phyloP scores from a whole-genome alignment of 2,797 vertebrate genomes.

The Pipistrellus kuhlii region DNA sequence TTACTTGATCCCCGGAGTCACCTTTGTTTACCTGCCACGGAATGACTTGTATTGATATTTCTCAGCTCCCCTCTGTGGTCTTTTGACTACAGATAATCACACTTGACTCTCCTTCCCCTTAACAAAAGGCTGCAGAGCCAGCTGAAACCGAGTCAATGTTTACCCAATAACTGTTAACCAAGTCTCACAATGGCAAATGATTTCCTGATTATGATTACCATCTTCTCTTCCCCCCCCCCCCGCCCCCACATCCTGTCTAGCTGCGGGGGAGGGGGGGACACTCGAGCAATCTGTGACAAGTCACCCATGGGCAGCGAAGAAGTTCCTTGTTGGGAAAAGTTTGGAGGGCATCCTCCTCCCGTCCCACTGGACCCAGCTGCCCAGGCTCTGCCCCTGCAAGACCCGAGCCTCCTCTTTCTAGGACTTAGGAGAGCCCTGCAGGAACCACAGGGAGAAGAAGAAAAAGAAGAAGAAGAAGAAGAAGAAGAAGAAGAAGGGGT shows the following conservation, averaged over 20 bases:
- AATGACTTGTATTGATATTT: slow-evolving; percentile 74
- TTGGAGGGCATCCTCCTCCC: slow-evolving; percentile 75
- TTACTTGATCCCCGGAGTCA: slow-evolving; percentile 52
- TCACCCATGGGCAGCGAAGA: slow-evolving; percentile 71
- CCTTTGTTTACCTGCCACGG: slow-evolving; percentile 82
- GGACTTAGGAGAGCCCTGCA: slow-evolving; percentile 79
- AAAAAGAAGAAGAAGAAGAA: background rate
- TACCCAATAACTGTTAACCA: slow-evolving; percentile 74
- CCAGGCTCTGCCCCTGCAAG: slow-evolving; percentile 39
- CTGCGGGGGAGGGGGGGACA: background rate
- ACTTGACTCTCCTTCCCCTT: slow-evolving; percentile 74
- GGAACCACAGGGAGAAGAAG: background rate
- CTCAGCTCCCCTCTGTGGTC: slow-evolving; percentile 63
- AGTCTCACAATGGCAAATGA: slow-evolving; percentile 57
- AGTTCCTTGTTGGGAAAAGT: slow-evolving; percentile 82
- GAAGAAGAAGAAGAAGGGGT: background rate
- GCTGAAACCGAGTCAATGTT: slow-evolving; percentile 62
- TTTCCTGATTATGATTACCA: slow-evolving; percentile 60
- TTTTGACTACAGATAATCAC: slow-evolving; percentile 78
- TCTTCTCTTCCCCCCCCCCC: background rate
- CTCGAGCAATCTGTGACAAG: background rate
- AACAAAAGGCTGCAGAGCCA: slow-evolving; percentile 73
- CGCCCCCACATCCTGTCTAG: slow-evolving; percentile 9
- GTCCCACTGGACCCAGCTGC: slow-evolving; percentile 43
- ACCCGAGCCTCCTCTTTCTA: slow-evolving; percentile 69